Conservation (phyloP, 2,797 vertebrate genomes). For the Macroramphosus scolopax region DNA sequence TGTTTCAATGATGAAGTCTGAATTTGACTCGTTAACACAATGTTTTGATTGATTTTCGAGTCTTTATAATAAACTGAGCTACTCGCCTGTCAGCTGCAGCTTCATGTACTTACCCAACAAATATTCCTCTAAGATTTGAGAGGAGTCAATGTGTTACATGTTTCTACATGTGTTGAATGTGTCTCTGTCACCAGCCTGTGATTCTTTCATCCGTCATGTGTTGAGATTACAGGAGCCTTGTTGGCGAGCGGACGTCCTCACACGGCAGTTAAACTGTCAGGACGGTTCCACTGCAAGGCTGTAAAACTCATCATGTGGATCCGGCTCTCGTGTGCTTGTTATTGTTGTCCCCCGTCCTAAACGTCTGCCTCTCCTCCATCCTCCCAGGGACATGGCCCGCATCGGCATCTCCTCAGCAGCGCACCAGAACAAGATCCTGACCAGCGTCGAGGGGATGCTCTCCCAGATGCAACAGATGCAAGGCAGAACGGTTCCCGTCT, state of each 20-base stretch:
- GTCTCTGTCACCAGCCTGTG: too few relatives aligned
- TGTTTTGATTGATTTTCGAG: too few relatives aligned
- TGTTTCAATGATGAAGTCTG: too few relatives aligned
- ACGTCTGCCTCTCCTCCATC: conserved; percentile 22
- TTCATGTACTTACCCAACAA: too few relatives aligned
- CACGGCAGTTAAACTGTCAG: conserved; percentile 38
- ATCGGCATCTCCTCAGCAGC: conserved; percentile 88
- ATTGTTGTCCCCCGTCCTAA: conserved; percentile 49
- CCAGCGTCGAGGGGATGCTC: conserved; percentile 90
- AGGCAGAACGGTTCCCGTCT: conserved; percentile 97
- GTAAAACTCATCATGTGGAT: conserved; percentile 52
- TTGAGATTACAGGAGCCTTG: conserved; percentile 24
- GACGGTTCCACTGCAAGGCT: conserved; percentile 31
- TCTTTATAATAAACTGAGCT: too few relatives aligned
- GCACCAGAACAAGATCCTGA: conserved; percentile 96
- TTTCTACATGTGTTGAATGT: too few relatives aligned
- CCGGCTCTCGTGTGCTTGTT: conserved; percentile 48
- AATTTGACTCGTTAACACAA: too few relatives aligned
- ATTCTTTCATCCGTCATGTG: too few relatives aligned
- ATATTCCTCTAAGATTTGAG: background rate
- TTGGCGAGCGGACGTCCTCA: conserved; percentile 27
- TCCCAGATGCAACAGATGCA: conserved; percentile 97
- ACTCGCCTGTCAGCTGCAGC: too few relatives aligned
- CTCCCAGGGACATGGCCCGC: conserved; percentile 88
- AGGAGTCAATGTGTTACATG: conserved; percentile 7